phyloP scores from a whole-genome alignment of 37 sponge, comb jelly and placozoan species.

The Chondrosia reniformis region DNA sequence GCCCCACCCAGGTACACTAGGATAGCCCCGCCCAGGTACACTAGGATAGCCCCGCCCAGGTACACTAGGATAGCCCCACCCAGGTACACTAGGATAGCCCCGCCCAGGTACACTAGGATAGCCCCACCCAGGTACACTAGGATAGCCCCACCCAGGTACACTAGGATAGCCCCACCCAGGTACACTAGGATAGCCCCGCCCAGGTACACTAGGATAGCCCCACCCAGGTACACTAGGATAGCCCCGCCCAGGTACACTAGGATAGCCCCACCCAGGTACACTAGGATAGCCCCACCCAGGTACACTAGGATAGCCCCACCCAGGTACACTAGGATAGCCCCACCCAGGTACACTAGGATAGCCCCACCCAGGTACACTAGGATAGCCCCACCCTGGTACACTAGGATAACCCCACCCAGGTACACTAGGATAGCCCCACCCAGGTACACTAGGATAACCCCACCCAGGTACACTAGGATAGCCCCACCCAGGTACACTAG shows the following conservation, averaged over 20 bases:
- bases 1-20: too few relatives aligned
- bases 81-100: slow-evolving; percentile 58
- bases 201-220: slow-evolving; percentile 82
- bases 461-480: slow-evolving; percentile 67
- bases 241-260: too few relatives aligned
- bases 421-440: slow-evolving; percentile 54
- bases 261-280: slow-evolving; percentile 84
- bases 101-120: too few relatives aligned
- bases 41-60: slow-evolving; percentile 25
- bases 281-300: slow-evolving; percentile 25
- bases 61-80: slow-evolving; percentile 82
- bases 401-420: slow-evolving; percentile 80
- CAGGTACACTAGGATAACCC: slow-evolving; percentile 82
- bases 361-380: slow-evolving; percentile 84
- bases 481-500: too few relatives aligned
- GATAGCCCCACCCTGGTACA: too few relatives aligned
- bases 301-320: slow-evolving; percentile 82
- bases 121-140: slow-evolving; percentile 84
- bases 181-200: slow-evolving; percentile 54
- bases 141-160: too few relatives aligned
- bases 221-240: slow-evolving; percentile 67
- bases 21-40: slow-evolving; percentile 83
- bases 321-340: slow-evolving; percentile 58
- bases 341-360: too few relatives aligned
- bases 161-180: slow-evolving; percentile 80